These are phyloP conservation scores for Lepus timidus DNA, from an alignment of 2,113 vertebrate species.

Conservation along the genomic window DNA sequence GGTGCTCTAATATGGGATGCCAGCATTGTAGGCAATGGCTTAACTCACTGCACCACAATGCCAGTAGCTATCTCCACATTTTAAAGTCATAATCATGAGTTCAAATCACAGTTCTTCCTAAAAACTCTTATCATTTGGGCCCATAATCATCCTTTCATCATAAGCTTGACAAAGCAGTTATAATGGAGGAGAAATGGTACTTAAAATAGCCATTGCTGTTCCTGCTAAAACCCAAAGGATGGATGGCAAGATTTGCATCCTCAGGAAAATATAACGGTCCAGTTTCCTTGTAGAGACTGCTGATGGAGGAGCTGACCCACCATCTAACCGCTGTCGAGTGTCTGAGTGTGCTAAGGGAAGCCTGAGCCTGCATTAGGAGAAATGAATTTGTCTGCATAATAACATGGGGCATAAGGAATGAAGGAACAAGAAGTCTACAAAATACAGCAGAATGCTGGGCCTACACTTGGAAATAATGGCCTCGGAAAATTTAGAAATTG, in stretches of 20 bases:
- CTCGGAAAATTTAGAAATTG: not conserved
- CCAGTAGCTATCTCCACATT: no score
- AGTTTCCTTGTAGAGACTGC: not conserved
- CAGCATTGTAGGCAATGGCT: no score
- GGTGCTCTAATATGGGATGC: no score
- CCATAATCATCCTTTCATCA: not conserved
- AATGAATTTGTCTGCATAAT: not conserved
- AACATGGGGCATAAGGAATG: not conserved
- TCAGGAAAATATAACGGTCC: not conserved
- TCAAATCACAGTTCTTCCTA: not conserved
- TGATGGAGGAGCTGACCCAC: not conserved
- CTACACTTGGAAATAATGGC: not conserved
- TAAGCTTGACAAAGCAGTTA: not conserved
- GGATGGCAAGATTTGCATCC: not conserved
- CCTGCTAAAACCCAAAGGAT: not conserved
- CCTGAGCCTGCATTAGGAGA: not conserved
- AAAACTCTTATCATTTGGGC: not conserved
- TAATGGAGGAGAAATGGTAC: slow-evolving; percentile 13
- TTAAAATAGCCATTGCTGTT: slow-evolving; percentile 27
- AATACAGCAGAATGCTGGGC: not conserved
- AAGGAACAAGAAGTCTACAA: not conserved
- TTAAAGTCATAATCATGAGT: not conserved
- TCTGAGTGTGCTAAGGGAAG: not conserved
- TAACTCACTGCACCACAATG: no score
- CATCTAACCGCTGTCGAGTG: not conserved